Evolutionary conservation across 1,140 invertebrate species (phyloP).

Genomic region (Coptotermes formosanus): DNA sequence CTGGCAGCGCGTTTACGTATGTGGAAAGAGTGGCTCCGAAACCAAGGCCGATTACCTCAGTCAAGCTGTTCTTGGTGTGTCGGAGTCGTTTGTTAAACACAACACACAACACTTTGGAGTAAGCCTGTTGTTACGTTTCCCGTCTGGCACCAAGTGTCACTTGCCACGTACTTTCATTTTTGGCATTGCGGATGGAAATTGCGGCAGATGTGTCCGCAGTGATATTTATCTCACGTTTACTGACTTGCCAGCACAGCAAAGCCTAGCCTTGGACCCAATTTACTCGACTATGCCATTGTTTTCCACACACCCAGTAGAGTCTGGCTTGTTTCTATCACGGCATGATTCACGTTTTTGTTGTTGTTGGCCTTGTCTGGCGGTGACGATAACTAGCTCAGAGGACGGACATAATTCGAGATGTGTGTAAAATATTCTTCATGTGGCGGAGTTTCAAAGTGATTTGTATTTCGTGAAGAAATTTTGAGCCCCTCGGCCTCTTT

Average conservation of each 20-base stretch:
- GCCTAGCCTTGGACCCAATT: background rate
- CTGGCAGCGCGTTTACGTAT: background rate
- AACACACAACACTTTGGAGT: no score
- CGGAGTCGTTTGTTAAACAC: background rate
- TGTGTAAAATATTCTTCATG: no score
- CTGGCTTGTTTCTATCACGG: no score
- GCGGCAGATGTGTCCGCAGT: background rate
- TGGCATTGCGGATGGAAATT: background rate
- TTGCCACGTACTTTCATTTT: background rate
- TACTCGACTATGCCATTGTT: background rate
- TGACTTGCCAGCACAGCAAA: no score
- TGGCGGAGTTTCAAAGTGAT: no score
- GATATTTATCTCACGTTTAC: background rate
- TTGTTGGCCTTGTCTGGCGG: background rate
- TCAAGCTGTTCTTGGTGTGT: background rate
- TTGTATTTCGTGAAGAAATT: no score
- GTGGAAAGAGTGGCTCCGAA: no score
- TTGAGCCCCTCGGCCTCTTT: no score
- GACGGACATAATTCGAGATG: no score
- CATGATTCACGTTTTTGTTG: background rate
- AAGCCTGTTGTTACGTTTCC: no score
- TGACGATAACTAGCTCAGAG: no score
- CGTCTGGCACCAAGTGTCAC: background rate
- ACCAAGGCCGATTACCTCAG: background rate
- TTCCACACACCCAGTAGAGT: background rate